phyloP scores from a whole-genome alignment of 1,140 invertebrate genomes.

The Pseudomyrmex sp. region DNA sequence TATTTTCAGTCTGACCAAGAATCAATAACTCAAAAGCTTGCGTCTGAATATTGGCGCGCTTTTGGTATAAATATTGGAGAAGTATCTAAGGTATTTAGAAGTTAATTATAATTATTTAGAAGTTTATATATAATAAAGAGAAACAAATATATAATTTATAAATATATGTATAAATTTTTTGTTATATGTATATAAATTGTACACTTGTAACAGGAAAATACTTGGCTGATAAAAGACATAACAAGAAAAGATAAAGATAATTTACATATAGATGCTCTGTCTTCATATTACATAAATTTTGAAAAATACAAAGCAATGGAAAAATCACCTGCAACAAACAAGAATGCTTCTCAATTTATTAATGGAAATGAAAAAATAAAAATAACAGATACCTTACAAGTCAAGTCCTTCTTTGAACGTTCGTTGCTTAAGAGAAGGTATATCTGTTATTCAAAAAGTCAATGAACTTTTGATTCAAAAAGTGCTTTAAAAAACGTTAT shows the following conservation, averaged over 20 bases:
- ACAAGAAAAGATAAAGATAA: slow-evolving; percentile 40
- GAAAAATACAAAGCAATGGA: slow-evolving; percentile 61
- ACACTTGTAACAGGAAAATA: slow-evolving; percentile 70
- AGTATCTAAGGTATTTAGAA: slow-evolving; percentile 67
- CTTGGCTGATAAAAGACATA: slow-evolving; percentile 51
- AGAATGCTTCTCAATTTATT: not conserved
- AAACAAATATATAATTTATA: not conserved
- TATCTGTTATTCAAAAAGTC: not conserved
- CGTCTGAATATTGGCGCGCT: slow-evolving; percentile 80
- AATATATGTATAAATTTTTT: no score
- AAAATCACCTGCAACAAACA: slow-evolving; percentile 12
- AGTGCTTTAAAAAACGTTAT: not conserved
- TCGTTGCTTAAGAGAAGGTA: slow-evolving; percentile 70
- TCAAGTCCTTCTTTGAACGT: slow-evolving; percentile 27
- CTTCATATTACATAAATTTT: slow-evolving; percentile 37
- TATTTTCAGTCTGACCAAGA: slow-evolving; percentile 71
- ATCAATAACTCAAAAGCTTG: slow-evolving; percentile 60
- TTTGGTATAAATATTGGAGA: slow-evolving; percentile 78
- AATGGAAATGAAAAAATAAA: slow-evolving; percentile 67
- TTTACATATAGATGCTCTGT: slow-evolving; percentile 4
- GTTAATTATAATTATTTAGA: not conserved
- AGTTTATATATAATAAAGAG: no score
- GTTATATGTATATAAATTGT: no score
- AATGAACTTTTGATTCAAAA: no score
- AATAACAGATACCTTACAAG: slow-evolving; percentile 56